Evolutionary conservation across 2,113 vertebrate genomes (phyloP), one percentile per base, ranked within the genome.

Genomic region (Struthio camelus): DNA sequence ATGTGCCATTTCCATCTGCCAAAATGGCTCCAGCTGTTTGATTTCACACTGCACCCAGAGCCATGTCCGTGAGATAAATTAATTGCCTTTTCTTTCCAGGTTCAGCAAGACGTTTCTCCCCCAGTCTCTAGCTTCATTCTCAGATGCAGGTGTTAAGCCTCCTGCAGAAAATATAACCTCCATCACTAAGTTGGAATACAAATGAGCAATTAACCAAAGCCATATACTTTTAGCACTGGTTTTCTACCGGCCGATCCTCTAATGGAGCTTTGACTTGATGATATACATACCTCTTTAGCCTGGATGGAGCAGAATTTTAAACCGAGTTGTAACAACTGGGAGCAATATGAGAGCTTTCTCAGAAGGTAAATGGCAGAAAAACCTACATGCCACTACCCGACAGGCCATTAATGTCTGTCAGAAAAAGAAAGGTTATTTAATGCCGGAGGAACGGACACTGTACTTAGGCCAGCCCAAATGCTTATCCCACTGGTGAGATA

Each of bases 341-440:
- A 97, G 78, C 85, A 91, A 95, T 96, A 48, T n/a, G 75, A 92
- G 91, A 95, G 44, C 75, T 97, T 97, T 97, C 64, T 96, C 27
- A 4, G 92, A 78, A 95, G 85, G 96, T n/a, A 97, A 96, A 97
- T 80, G 95, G 87, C 85, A 92, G 28, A 51, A 59, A 91, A 92
- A 97, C 79, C 61, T 79, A 61, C 2, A 2, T 61, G 51, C 75
- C 83, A 59, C 89, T 93, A 44, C 80, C 77, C 72, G 84, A 95
- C 97, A 97, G 90, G 96, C 90, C 94, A 86, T 95, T 97, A 86
- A 95, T 88, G 88, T 71, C 48, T 93, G 65, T 61, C 93, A 95
- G 89, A 69, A 90, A 80, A 71, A 93, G 85, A 96, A 94, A 97
- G 95, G 78, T 97, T 97, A 97, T 97, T 95, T 97, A 97, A 97